Conservation (phyloP, 1,140 invertebrate species). For the Drosophila kepulauana region DNA sequence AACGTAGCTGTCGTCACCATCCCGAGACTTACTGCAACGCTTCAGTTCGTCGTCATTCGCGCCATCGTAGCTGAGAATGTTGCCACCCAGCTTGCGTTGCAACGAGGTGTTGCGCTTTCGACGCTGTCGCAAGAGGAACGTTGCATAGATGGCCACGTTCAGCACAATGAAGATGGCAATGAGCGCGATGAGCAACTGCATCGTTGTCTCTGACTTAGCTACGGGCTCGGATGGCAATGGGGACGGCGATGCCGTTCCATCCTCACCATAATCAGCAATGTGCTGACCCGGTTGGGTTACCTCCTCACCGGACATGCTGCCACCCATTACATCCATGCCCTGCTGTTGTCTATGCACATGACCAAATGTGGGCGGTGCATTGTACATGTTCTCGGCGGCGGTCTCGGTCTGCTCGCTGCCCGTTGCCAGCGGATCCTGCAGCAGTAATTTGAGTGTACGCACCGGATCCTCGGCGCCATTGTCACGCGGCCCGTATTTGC, state of each 20-base stretch:
- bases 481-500: slow-evolving; percentile 75
- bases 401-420: slow-evolving; percentile 52
- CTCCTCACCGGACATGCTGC: slow-evolving; percentile 24
- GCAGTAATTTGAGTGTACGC: slow-evolving; percentile 71
- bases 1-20: slow-evolving; percentile 82
- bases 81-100: slow-evolving; percentile 73
- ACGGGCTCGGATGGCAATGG: slow-evolving; percentile 45
- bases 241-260: slow-evolving; percentile 7
- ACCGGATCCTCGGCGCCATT: slow-evolving; percentile 77
- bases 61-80: slow-evolving; percentile 78
- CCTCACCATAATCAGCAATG: slow-evolving; percentile 16
- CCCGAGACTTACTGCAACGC: slow-evolving; percentile 74
- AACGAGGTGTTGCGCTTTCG: slow-evolving; percentile 57
- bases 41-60: slow-evolving; percentile 84
- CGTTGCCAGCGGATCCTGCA: slow-evolving; percentile 60
- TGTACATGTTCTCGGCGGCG: slow-evolving; percentile 81
- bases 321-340: slow-evolving; percentile 1
- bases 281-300: slow-evolving; percentile 25
- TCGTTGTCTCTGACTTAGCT: slow-evolving; percentile 86
- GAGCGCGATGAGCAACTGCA: slow-evolving; percentile 91
- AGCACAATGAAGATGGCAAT: slow-evolving; percentile 92
- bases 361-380: slow-evolving; percentile 81
- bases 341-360: slow-evolving; percentile 57
- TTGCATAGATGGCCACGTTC: slow-evolving; percentile 87
- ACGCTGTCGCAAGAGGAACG: slow-evolving; percentile 73